Conservation (phyloP, 2,113 vertebrate genomes). For the Probosciger aterrimus region DNA sequence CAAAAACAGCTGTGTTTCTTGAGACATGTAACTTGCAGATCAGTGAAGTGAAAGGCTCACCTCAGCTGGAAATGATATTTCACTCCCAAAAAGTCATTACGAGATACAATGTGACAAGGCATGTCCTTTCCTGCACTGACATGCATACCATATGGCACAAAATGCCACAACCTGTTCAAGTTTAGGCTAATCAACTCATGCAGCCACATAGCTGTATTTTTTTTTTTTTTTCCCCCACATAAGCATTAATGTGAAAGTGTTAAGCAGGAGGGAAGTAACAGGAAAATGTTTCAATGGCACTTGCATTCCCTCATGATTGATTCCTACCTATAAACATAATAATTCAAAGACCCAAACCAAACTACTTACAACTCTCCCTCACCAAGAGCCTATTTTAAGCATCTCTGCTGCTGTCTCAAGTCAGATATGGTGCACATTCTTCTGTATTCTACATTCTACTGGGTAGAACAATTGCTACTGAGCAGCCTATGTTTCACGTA, state of each 20-base stretch:
- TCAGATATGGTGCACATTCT: neutral
- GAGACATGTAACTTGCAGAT: neutral
- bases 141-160: neutral
- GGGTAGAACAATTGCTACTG: neutral
- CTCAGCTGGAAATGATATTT: conserved; percentile 40
- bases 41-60: conserved; percentile 37
- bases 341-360: neutral
- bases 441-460: neutral
- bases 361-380: neutral
- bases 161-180: conserved; percentile 32
- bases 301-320: neutral
- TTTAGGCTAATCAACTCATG: neutral
- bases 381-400: neutral
- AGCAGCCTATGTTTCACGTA: neutral
- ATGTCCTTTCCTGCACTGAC: conserved; percentile 21
- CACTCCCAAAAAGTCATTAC: conserved; percentile 3
- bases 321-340: neutral
- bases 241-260: neutral
- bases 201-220: neutral
- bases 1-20: neutral
- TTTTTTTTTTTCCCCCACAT: neutral
- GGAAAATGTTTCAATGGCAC: neutral
- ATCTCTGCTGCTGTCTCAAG: neutral
- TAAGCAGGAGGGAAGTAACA: neutral
- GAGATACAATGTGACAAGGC: conserved; percentile 1